These are phyloP conservation scores for Zosterops hypoxanthus DNA, from an alignment of 2,113 vertebrate species.

Conservation along the genomic window DNA sequence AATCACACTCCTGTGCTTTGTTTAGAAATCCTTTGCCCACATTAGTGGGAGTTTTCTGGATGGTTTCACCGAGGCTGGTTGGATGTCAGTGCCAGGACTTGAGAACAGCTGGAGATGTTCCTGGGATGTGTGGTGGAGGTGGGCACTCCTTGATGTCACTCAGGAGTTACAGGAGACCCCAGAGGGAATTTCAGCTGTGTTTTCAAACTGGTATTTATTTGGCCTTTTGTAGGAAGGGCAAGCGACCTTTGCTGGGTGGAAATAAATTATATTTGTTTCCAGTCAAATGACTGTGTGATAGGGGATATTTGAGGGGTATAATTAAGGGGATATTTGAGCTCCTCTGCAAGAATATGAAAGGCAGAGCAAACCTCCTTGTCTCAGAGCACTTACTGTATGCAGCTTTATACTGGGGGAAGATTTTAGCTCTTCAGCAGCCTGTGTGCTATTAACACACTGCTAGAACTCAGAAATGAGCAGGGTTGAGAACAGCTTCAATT, in stretches of 20 bases:
- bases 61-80: not conserved
- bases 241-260: not conserved
- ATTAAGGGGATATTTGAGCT: not conserved
- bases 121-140: not conserved
- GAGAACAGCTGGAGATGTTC: not conserved
- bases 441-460: not conserved
- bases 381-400: not conserved
- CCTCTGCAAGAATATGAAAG: not conserved
- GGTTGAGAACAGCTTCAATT: not conserved
- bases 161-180: not conserved
- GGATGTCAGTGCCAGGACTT: fast-evolving
- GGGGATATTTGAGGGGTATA: not conserved
- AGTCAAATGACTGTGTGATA: not conserved
- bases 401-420: not conserved
- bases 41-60: not conserved
- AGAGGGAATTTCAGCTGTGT: not conserved
- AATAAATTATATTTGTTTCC: not conserved
- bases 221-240: not conserved
- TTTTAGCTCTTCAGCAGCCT: not conserved
- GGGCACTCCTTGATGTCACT: not conserved
- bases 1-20: not conserved
- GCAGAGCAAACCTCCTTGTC: not conserved
- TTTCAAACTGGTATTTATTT: not conserved
- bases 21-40: not conserved
- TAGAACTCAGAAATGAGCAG: not conserved